phyloP scores from a whole-genome alignment of 1,140 invertebrate genomes.

The Nasonia longicornis region DNA sequence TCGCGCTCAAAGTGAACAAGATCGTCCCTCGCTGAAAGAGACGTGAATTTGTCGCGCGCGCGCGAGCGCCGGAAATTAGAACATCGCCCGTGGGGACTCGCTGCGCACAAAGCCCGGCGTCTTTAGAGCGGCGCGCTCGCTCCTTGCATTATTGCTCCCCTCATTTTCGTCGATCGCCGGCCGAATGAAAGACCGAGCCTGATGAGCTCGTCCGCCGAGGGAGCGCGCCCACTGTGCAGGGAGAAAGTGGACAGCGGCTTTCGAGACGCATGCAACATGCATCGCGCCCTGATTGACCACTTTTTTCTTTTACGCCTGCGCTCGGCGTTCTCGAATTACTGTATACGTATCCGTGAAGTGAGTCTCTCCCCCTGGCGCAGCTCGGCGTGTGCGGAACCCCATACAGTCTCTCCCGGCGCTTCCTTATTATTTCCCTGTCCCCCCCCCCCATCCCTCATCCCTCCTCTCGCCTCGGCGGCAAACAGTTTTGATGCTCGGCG shows the following conservation, averaged over 20 bases:
- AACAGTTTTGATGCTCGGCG: neutral
- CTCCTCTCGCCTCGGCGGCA: neutral
- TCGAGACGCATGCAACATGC: too few species aligned
- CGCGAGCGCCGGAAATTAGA: conserved; percentile 14
- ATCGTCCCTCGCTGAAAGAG: conserved; percentile 12
- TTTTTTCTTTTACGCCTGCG: neutral
- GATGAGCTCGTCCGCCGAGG: neutral
- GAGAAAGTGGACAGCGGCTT: neutral
- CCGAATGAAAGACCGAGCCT: neutral
- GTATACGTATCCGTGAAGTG: too few species aligned
- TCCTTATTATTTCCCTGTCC: neutral
- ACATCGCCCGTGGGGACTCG: neutral
- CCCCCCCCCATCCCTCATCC: neutral
- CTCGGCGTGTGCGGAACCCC: too few species aligned
- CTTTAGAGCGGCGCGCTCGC: conserved; percentile 11
- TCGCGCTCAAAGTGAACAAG: conserved; percentile 20
- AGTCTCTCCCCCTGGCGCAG: neutral
- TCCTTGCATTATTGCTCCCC: conserved; percentile 42
- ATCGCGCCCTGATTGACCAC: neutral
- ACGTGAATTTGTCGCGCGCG: conserved; percentile 14
- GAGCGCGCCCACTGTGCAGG: neutral
- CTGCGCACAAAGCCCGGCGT: neutral
- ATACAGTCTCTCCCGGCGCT: neutral
- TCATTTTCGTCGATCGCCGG: neutral
- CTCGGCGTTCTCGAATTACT: too few species aligned